phyloP scores from a whole-genome alignment of 1,140 invertebrate genomes.

The Brachionus paranguensis region DNA sequence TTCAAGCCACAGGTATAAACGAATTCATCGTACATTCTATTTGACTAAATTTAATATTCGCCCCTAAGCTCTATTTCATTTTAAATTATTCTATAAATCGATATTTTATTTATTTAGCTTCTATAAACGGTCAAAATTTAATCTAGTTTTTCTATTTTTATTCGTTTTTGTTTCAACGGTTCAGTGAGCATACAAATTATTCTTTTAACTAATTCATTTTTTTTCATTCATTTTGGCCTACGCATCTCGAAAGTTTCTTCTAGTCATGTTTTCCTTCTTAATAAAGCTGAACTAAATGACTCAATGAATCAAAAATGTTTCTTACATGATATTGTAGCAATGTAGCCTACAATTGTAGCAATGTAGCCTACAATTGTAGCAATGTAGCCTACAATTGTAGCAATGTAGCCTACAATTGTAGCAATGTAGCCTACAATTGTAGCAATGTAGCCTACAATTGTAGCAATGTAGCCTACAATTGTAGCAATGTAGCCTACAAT shows the following conservation, averaged over 20 bases:
- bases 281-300: neutral
- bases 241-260: neutral
- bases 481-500: too few relatives aligned
- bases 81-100: slow-evolving; percentile 20
- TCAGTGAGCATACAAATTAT: slow-evolving; percentile 30
- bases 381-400: too few relatives aligned
- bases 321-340: neutral
- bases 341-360: too few relatives aligned
- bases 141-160: neutral
- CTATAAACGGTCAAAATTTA: slow-evolving; percentile 7
- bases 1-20: neutral
- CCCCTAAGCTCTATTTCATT: neutral
- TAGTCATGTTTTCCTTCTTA: neutral
- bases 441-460: too few relatives aligned
- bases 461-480: too few relatives aligned
- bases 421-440: too few relatives aligned
- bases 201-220: neutral
- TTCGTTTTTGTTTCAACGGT: slow-evolving; percentile 9
- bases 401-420: too few relatives aligned
- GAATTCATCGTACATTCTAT: neutral
- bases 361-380: too few relatives aligned
- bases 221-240: neutral
- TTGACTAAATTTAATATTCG: neutral
- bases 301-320: too few relatives aligned
- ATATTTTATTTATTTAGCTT: slow-evolving; percentile 1